Conservation (phyloP, 2,888 invertebrate genomes). For the Sisyra terminalis region DNA sequence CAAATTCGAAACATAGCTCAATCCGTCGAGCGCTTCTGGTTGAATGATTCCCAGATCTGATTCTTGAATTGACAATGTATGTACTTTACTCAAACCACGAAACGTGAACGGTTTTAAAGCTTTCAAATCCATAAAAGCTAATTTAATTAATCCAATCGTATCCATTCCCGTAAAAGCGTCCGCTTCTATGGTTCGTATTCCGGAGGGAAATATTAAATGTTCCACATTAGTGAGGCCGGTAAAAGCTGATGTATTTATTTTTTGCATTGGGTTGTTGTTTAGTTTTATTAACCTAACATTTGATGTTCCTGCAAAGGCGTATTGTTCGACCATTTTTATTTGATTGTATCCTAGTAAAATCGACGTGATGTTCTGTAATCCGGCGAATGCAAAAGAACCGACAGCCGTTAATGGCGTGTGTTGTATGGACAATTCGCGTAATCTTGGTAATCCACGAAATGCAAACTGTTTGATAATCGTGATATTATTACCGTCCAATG, state of each 20-base stretch:
- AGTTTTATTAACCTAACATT: slow-evolving; percentile 67
- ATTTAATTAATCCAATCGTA: slow-evolving; percentile 62
- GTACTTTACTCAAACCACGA: slow-evolving; percentile 57
- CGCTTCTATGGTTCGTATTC: slow-evolving; percentile 56
- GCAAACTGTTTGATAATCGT: slow-evolving; percentile 69
- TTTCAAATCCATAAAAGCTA: slow-evolving; percentile 71
- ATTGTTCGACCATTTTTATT: slow-evolving; percentile 39
- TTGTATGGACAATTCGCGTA: slow-evolving; percentile 69
- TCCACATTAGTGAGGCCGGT: slow-evolving; percentile 70
- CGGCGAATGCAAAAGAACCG: slow-evolving; percentile 70
- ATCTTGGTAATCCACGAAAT: slow-evolving; percentile 63
- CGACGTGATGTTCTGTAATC: slow-evolving; percentile 65
- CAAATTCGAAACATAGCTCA: slow-evolving; percentile 51
- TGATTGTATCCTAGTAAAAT: slow-evolving; percentile 40
- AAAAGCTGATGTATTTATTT: slow-evolving; percentile 68
- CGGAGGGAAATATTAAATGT: slow-evolving; percentile 68
- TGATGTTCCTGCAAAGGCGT: slow-evolving; percentile 76
- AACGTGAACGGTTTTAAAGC: slow-evolving; percentile 55
- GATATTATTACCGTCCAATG: slow-evolving; percentile 77
- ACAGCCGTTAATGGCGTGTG: slow-evolving; percentile 69
- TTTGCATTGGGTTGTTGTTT: slow-evolving; percentile 68
- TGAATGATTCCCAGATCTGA: slow-evolving; percentile 64
- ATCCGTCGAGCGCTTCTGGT: slow-evolving; percentile 59
- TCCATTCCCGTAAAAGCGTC: slow-evolving; percentile 71
- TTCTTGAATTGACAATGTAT: slow-evolving; percentile 60